Evolutionary conservation across 1,140 invertebrate species (phyloP).

Genomic region (Tetragonula clypearis): DNA sequence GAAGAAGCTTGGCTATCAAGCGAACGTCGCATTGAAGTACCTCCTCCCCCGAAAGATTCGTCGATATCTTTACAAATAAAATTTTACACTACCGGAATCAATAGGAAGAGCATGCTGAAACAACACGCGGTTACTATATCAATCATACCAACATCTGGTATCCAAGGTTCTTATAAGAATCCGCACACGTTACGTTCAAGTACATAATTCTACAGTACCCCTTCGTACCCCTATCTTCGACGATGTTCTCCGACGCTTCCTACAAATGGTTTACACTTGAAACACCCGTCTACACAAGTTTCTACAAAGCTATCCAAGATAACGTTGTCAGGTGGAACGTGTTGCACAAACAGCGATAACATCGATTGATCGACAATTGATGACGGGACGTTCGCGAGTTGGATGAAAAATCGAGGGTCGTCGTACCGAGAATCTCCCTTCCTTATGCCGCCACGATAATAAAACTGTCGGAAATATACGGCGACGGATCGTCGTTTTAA

Average conservation of each 20-base stretch:
- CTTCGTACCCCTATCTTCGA: conserved; percentile 17
- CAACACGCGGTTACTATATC: no score
- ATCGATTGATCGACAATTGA: conserved; percentile 26
- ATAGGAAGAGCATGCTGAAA: not conserved
- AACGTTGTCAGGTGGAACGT: conserved; percentile 1
- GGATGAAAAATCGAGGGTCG: conserved; percentile 44
- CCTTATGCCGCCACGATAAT: conserved; percentile 59
- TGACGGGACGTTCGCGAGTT: not conserved
- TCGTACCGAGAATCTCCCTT: conserved; percentile 9
- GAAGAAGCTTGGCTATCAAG: not conserved
- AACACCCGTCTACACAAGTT: not conserved
- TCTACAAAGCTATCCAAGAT: not conserved
- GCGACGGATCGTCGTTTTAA: conserved; percentile 68
- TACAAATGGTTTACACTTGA: not conserved
- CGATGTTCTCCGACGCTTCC: not conserved
- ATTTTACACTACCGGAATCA: not conserved
- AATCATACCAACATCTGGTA: not conserved
- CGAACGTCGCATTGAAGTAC: no score
- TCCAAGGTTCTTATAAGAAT: not conserved
- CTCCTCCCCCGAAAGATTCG: not conserved
- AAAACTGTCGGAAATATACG: conserved; percentile 53
- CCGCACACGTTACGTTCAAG: not conserved
- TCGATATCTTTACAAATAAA: not conserved
- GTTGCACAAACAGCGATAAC: conserved; percentile 20
- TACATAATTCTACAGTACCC: no score